These are phyloP conservation scores for Empidonax alnorum DNA, from an alignment of 2,113 vertebrate genomes.

Conservation along the genomic window DNA sequence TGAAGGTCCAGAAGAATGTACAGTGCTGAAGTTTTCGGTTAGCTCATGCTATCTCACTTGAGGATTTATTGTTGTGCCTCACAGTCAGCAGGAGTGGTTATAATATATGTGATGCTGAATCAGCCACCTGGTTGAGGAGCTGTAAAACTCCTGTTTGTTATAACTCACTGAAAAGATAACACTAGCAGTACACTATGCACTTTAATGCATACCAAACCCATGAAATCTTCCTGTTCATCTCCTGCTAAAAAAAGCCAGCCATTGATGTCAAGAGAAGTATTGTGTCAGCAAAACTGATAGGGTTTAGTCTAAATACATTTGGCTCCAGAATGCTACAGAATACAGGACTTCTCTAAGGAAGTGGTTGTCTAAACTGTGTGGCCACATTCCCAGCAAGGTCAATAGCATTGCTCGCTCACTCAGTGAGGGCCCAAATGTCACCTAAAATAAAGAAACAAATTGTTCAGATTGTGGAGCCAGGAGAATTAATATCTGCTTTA, in stretches of 20 bases:
- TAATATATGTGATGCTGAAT: constrained; percentile 49
- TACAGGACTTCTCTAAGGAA: neutral
- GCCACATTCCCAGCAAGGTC: neutral
- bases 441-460: neutral
- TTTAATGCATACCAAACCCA: constrained; percentile 13
- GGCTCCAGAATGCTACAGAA: neutral
- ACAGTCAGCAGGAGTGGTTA: neutral
- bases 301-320: neutral
- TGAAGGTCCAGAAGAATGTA: neutral
- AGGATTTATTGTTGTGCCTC: constrained; percentile 33
- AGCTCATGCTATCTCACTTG: neutral
- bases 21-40: neutral
- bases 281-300: neutral
- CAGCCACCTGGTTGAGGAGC: constrained; percentile 31
- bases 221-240: constrained; percentile 6
- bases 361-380: neutral
- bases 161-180: constrained; percentile 53
- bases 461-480: neutral
- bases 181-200: neutral
- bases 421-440: neutral
- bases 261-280: neutral
- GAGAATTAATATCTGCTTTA: neutral
- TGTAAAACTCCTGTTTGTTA: constrained; percentile 28
- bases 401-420: neutral
- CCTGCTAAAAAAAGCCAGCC: neutral